These are phyloP conservation scores for Druon quercuslanigerum DNA, from an alignment of 1,140 invertebrate species.

Conservation along the genomic window DNA sequence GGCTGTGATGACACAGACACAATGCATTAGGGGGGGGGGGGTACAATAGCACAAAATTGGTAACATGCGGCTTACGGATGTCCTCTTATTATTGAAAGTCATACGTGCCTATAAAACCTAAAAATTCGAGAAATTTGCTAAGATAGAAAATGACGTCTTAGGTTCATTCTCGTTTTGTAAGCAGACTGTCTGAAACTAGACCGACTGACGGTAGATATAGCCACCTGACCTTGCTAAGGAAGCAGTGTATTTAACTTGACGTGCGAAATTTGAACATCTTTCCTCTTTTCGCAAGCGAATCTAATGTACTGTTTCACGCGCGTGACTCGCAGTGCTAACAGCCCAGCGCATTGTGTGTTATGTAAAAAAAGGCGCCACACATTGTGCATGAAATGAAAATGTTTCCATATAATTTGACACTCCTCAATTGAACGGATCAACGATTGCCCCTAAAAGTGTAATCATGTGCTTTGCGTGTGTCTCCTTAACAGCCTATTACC, in stretches of 20 bases:
- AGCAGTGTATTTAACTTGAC: not conserved
- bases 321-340: not conserved
- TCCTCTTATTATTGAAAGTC: too few relatives aligned
- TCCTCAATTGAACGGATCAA: not conserved
- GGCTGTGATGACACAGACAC: too few relatives aligned
- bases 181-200: not conserved
- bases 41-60: too few relatives aligned
- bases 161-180: too few relatives aligned
- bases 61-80: too few relatives aligned
- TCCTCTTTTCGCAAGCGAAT: not conserved
- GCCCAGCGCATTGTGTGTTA: not conserved
- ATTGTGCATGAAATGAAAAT: slow-evolving; percentile 5
- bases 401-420: not conserved
- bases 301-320: not conserved
- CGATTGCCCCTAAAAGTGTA: not conserved
- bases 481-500: too few relatives aligned
- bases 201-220: too few relatives aligned
- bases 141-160: too few relatives aligned
- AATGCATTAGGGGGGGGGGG: too few relatives aligned
- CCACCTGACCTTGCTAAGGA: not conserved
- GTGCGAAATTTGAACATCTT: slow-evolving; percentile 4
- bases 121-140: too few relatives aligned
- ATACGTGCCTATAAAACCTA: too few relatives aligned
- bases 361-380: not conserved
- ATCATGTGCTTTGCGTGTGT: not conserved